phyloP scores from a whole-genome alignment of 2,797 vertebrate species.

The Acropternis orthonyx region DNA sequence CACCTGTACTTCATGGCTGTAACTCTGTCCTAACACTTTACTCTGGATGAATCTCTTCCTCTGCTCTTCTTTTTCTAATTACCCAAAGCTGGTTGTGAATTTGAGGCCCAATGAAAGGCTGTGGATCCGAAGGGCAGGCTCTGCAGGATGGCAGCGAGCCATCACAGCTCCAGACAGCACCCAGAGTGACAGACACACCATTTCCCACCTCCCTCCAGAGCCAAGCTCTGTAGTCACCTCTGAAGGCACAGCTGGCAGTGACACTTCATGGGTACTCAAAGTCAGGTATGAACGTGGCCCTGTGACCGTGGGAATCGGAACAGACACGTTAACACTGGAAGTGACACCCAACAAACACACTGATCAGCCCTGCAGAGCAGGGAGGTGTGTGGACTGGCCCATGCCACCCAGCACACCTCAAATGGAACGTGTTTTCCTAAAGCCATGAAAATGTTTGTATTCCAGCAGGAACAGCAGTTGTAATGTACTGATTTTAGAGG shows the following conservation, averaged over 20 bases:
- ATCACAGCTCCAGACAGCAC: background rate
- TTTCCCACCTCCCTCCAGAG: background rate
- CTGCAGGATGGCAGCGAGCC: background rate
- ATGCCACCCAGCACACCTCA: background rate
- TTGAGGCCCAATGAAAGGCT: background rate
- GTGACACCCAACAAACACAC: fast-evolving
- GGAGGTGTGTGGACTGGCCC: background rate
- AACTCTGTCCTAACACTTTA: background rate
- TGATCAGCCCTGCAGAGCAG: background rate
- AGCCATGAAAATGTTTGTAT: background rate
- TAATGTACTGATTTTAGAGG: background rate
- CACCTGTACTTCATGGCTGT: background rate
- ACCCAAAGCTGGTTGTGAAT: background rate
- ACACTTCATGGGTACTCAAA: background rate
- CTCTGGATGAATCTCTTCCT: background rate
- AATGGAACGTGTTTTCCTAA: background rate
- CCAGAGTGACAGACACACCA: background rate
- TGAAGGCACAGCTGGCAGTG: background rate
- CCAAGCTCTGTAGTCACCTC: background rate
- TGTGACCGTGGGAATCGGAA: background rate
- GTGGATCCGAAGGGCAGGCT: background rate
- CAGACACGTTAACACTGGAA: fast-evolving
- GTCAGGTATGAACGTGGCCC: background rate
- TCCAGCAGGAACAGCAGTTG: background rate
- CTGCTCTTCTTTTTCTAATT: background rate